phyloP scores from a whole-genome alignment of 2,113 vertebrate species.

The Australoheros scitulus region DNA sequence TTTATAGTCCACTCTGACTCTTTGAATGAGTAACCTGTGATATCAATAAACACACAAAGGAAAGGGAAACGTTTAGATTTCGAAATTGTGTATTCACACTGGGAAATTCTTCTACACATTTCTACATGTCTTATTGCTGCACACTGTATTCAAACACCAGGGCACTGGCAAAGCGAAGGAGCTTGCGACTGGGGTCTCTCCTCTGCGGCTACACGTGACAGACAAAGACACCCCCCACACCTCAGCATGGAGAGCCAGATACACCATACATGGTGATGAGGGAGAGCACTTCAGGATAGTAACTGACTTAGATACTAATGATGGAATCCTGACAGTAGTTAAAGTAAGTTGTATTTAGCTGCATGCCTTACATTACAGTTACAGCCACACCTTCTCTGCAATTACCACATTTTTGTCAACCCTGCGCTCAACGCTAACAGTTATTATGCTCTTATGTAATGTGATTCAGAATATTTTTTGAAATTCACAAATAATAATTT shows the following conservation, averaged over 20 bases:
- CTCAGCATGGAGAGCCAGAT: slow-evolving; percentile 61
- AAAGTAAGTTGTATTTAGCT: slow-evolving; percentile 24
- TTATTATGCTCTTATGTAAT: not conserved
- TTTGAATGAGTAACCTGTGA: not conserved
- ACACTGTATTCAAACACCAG: slow-evolving; percentile 3
- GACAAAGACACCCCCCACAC: slow-evolving; percentile 53
- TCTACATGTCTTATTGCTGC: not conserved
- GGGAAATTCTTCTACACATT: accelerated
- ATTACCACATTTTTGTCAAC: not conserved
- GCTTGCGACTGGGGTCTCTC: slow-evolving; percentile 10
- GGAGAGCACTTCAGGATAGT: slow-evolving; percentile 44
- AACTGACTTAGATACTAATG: slow-evolving; percentile 68
- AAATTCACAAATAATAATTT: accelerated
- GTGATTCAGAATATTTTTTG: accelerated
- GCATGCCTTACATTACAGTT: not conserved
- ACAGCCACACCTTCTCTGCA: not conserved
- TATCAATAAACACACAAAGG: not conserved
- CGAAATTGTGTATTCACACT: not conserved
- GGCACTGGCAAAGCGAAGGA: slow-evolving; percentile 57
- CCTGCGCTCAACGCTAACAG: not conserved
- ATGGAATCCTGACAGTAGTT: slow-evolving; percentile 69
- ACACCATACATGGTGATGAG: slow-evolving; percentile 48
- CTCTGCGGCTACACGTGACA: slow-evolving; percentile 54
- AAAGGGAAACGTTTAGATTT: not conserved
- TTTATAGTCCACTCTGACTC: not conserved